Evolutionary conservation across 2,113 vertebrate species (phyloP), one percentile per base, ranked within the genome.

Genomic region (Drymodes brunneopygia): DNA sequence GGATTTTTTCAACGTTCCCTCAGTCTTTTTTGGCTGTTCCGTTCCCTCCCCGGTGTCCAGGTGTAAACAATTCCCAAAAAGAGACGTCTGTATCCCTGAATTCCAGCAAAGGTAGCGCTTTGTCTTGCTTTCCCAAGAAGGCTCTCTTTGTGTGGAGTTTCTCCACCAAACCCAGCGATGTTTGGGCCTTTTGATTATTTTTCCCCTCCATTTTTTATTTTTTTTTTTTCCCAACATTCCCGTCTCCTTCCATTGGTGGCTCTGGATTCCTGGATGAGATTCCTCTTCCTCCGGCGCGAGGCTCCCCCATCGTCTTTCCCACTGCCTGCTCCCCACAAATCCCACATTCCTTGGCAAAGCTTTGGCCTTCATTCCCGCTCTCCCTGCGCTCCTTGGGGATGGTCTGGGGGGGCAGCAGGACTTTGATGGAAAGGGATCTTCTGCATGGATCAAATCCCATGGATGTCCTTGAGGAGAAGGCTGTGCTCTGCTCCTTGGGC

Each of bases 41-140:
- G 20, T 93, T 86, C 83, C 67, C 81, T 96, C 95, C 95, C 92
- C 47, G 92, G 92, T 94, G 93, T 95, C 95, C 90, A 94, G 96
- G 94, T 96, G 96, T 97, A 96, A 97, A 97, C 95, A 97, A 97
- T 96, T 95, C 96, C 96, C 96, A 75, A 94, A 97, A 96, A 97
- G 95, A 92, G 94, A 29, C 28, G 60, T 92, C 95, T 97, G 93
- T 94, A 3, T 94, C 94, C 96, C 65, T 72, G 74, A 75, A 80
- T 95, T 91, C 95, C 95, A 95, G 95, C 92, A 94, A 85, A 96
- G 88, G 86, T 85, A 92, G 83, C 1, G 50, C 84, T 96, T 95
- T 95, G 93, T 96, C 92, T 94, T 96, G 35, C 87, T 61, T 33
- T 28, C 82, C 89, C 93, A 94, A 35, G 38, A 95, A 96, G 85